Base-by-base conservation (phyloP, 2,888 invertebrate species). In the Cremastinae sp. region DNA sequence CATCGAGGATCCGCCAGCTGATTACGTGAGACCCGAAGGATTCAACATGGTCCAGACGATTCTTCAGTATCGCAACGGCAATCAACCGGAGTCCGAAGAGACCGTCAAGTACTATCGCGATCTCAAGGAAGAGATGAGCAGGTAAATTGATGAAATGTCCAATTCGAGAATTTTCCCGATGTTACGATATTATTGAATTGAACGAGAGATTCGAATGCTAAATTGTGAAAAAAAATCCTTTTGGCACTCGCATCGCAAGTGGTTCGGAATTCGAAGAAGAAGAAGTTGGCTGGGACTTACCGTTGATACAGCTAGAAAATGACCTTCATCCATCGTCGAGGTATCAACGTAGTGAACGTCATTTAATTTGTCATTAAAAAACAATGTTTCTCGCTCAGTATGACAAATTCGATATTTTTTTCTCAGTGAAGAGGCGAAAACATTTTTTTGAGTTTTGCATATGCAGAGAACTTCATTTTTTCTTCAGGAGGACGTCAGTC, bases 1-100 rank as follows among this genome's bases (percentile, higher is more conserved):
- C 45, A 90, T 94, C 14, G 90, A 92, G 66, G 90, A 92, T 14
- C 90, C 91, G 0, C 93, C 93, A 0, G 89, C 90, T 0, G 92
- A 92, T 83, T 94, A 93, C 86, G 88, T 91, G 0, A 91, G 93
- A 20, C 94, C 94, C 0, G 91, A 92, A 9, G 94, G 94, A 12
- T 93, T 94, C 84, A 91, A 92, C 1, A 89, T 93, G 72, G 91
- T 93, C 20, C 92, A 92, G 0, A 90, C 92, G 20, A 91, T 92
- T 39, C 71, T 89, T 69, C 87, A 87, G 28, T 88, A 88, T 70
- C 87, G 87, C n/a, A 87, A 83, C 61, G 89, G 86, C 1, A 85
- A 82, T 56, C 87, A 86, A 61, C 83, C 84, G 8, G 88, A 87
- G 53, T 84, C 83, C 1, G 88, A 89, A n/a, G 86, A 88, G 35